Evolutionary conservation across 1,140 invertebrate genomes (phyloP), one percentile per base, ranked within the genome.

Genomic region (Potamilus streckersoni): DNA sequence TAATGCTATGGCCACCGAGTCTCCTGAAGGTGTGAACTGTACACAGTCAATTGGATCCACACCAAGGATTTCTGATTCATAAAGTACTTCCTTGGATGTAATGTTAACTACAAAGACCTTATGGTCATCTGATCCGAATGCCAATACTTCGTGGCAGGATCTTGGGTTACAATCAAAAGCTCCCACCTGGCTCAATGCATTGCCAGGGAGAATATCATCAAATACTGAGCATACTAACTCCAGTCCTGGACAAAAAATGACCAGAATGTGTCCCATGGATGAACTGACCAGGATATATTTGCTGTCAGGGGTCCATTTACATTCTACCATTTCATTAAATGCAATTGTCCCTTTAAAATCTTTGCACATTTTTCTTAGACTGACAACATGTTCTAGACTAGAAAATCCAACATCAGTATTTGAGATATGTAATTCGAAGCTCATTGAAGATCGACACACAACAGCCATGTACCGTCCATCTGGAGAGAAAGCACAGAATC

Each of bases 251-350:
- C 27, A 61, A 55, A 58, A 58, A 49, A 85, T 71, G 20, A 82
- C 67, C 57, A 84, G 79, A 69, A 85, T 70, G 20, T 73, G 55
- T 0, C 80, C 80, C 20, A 59, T 63, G 17, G 76, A 78, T 38
- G 72, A 72, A 68, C 80, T 80, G 23, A 84, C 71, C 23, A 79
- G 80, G n/a, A 85, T 66, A 58, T 68, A 76, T 17, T 69, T 64
- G 58, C 81, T 80, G 65, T 85, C 81, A 13, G 84, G 79, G 5
- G 84, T 84, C 79, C 82, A 85, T 66, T 82, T 84, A 64, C 84
- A 85, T 57, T 82, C 82, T 1, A 83, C 74, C 63, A 78, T 71
- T 69, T 84, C 84, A 61, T 77, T 80, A 56, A 76, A 79, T 12
- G n/a, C 49, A 5, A 61, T 65, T 49, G 72, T 63, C 16, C 73